Conservation (phyloP, 2,797 vertebrate species). For the Furcifer pardalis region DNA sequence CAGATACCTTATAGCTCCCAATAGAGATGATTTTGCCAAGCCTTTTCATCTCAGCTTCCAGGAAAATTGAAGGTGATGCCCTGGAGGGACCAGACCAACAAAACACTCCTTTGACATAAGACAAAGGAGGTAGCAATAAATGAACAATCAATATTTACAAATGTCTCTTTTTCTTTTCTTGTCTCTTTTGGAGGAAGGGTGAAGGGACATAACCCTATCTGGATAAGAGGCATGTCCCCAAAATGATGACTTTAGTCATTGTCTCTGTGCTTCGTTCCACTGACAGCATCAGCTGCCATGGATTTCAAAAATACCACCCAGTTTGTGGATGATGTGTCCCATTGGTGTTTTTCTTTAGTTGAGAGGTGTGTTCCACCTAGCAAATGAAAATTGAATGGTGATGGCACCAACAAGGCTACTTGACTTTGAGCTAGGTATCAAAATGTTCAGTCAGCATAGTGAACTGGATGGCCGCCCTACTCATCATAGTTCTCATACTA, state of each 20-base stretch:
- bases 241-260: conserved; percentile 2
- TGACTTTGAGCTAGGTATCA: too few species aligned
- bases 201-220: neutral
- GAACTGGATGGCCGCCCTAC: too few species aligned
- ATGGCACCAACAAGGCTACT: too few species aligned
- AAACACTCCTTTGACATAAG: conserved; percentile 5
- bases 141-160: conserved; percentile 5
- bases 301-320: neutral
- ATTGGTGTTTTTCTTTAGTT: neutral
- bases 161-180: neutral
- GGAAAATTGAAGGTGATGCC: neutral
- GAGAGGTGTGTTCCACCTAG: neutral
- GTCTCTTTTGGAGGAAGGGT: neutral
- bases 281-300: neutral
- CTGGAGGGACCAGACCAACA: neutral
- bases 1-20: neutral
- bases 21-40: neutral
- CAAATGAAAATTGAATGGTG: too few species aligned
- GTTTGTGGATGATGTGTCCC: neutral
- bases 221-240: neutral
- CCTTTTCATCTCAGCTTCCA: neutral
- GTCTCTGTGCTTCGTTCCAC: neutral
- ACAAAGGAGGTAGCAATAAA: neutral
- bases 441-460: too few species aligned
- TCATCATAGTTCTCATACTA: too few species aligned